These are phyloP conservation scores for Cichlasoma orientale DNA, from an alignment of 2,797 vertebrate species.

Conservation along the genomic window DNA sequence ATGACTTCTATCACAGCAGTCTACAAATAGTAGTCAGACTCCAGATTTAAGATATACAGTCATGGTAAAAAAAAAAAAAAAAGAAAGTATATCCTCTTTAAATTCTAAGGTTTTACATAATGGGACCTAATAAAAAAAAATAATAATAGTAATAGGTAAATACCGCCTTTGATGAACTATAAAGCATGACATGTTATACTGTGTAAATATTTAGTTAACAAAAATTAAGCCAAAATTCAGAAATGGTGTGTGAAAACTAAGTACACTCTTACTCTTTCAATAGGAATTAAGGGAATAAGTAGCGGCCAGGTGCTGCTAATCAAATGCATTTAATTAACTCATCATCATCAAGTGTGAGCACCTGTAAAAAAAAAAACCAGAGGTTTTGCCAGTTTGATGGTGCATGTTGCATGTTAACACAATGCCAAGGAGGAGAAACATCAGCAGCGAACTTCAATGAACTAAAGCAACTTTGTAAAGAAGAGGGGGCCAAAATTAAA, in stretches of 20 bases:
- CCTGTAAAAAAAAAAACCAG: not conserved
- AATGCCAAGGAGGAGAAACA: no score
- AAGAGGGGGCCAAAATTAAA: not conserved
- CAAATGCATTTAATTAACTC: not conserved
- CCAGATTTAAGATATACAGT: not conserved
- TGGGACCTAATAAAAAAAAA: not conserved
- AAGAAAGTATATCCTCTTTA: not conserved
- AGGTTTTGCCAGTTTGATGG: not conserved
- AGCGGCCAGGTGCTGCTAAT: not conserved
- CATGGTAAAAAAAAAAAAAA: not conserved
- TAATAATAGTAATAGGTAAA: not conserved
- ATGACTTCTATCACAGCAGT: not conserved
- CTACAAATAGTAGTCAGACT: not conserved
- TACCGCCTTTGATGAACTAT: not conserved
- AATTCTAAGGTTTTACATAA: not conserved
- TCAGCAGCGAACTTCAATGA: not conserved
- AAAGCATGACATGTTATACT: not conserved
- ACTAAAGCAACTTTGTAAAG: not conserved
- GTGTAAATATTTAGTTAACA: not conserved
- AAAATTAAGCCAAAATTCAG: not conserved
- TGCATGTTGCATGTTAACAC: not conserved
- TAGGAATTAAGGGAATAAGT: not conserved
- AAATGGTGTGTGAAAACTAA: not conserved
- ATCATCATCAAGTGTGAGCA: not conserved
- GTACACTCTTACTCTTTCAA: not conserved